phyloP scores from a whole-genome alignment of 2,797 vertebrate species.

The Danio aesculapii region DNA sequence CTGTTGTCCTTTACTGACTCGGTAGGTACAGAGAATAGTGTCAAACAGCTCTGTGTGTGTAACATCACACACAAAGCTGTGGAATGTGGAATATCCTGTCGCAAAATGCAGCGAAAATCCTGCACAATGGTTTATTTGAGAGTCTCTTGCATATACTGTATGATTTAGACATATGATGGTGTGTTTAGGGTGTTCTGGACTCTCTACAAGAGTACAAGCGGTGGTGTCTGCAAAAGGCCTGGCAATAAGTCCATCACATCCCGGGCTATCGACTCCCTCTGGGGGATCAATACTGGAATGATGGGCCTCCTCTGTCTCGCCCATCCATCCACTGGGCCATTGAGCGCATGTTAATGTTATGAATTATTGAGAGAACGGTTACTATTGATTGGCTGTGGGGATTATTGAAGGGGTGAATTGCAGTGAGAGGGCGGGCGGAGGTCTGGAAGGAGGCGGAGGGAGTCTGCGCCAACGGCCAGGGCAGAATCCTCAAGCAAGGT shows the following conservation, averaged over 20 bases:
- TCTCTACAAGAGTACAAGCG: background rate
- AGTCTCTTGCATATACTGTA: background rate
- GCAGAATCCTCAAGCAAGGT: conserved; percentile 77
- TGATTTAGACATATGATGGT: conserved; percentile 24
- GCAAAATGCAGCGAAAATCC: too few relatives aligned
- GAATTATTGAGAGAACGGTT: conserved; percentile 89
- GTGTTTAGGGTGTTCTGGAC: conserved; percentile 31
- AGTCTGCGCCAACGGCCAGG: conserved; percentile 61
- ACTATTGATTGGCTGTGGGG: conserved; percentile 82
- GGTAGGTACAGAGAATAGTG: too few relatives aligned
- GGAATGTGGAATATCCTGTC: too few relatives aligned
- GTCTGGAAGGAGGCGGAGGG: conserved; percentile 45
- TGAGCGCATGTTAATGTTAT: conserved; percentile 89
- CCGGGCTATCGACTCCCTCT: conserved; percentile 78
- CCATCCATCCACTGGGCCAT: conserved; percentile 83
- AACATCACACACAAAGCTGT: too few relatives aligned
- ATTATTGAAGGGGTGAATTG: conserved; percentile 80
- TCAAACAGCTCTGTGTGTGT: too few relatives aligned
- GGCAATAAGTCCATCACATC: conserved; percentile 83
- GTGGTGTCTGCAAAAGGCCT: conserved; percentile 70
- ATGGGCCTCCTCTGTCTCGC: conserved; percentile 85
- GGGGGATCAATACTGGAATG: conserved; percentile 84
- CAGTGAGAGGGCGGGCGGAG: conserved; percentile 52
- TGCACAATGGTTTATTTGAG: too few relatives aligned
- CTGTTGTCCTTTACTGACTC: too few relatives aligned